Conservation (phyloP, 1,140 invertebrate genomes). For the Ericerus pela region DNA sequence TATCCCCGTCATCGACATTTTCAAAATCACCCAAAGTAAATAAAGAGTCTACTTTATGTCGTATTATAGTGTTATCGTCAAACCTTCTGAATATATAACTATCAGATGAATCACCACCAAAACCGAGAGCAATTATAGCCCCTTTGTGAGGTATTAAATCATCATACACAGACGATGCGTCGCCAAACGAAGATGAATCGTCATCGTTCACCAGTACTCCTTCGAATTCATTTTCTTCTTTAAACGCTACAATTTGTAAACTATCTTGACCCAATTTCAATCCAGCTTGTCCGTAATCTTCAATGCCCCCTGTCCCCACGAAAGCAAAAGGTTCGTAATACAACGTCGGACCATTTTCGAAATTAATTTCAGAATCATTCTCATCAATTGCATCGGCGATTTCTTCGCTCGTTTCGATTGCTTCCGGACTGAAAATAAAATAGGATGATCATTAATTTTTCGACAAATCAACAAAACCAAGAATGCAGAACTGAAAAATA, state of each 20-base stretch:
- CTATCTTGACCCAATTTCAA: background rate
- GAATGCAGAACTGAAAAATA: background rate
- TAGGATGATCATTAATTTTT: background rate
- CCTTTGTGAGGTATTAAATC: background rate
- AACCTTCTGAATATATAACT: background rate
- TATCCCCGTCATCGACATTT: background rate
- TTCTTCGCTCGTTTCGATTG: background rate
- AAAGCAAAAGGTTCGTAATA: slow-evolving; percentile 4
- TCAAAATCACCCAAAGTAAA: slow-evolving; percentile 3
- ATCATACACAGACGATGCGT: background rate
- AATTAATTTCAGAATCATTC: background rate
- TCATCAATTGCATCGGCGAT: background rate
- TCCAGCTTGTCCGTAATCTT: background rate
- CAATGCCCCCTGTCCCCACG: background rate
- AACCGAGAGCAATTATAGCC: background rate
- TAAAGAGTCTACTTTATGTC: background rate
- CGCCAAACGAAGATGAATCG: background rate
- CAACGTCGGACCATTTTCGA: background rate
- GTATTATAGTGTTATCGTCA: background rate
- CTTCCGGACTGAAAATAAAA: background rate
- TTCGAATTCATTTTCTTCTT: background rate
- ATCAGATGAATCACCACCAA: background rate
- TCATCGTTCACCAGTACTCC: background rate
- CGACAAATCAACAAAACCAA: background rate
- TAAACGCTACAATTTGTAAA: background rate